These are phyloP conservation scores for Donacobius atricapilla DNA, from an alignment of 2,113 vertebrate species.

Conservation along the genomic window DNA sequence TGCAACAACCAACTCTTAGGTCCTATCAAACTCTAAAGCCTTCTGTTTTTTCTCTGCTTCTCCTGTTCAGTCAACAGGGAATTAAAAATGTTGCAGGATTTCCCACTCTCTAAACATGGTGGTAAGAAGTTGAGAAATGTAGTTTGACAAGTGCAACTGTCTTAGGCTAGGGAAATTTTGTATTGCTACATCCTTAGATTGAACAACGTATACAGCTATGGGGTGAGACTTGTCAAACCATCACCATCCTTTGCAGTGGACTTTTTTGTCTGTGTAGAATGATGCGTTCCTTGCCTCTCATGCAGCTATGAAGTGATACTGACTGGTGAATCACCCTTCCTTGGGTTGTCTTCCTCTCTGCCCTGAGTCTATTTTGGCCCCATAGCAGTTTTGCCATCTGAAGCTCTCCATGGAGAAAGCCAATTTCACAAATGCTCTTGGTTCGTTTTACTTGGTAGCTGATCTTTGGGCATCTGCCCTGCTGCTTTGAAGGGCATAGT, in stretches of 20 bases:
- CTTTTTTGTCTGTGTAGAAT: not conserved
- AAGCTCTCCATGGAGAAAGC: not conserved
- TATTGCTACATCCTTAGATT: not conserved
- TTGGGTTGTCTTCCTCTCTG: not conserved
- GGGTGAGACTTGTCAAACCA: rapidly evolving
- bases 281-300: rapidly evolving
- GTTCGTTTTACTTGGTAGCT: not conserved
- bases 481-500: not conserved
- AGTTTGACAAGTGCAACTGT: not conserved
- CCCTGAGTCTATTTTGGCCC: not conserved
- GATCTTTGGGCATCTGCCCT: not conserved
- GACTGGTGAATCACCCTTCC: not conserved
- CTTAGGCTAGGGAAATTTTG: not conserved
- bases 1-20: not conserved
- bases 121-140: not conserved
- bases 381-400: not conserved
- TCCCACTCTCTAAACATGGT: not conserved
- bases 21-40: not conserved
- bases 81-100: not conserved
- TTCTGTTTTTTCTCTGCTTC: not conserved
- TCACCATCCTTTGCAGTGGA: not conserved
- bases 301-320: not conserved
- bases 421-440: not conserved
- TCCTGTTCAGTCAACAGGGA: not conserved
- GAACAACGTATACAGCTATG: rapidly evolving